A percentile compares a stretch with the other conserved stretches of the same genome.
Evolutionary conservation across 2,888 invertebrate genomes (phyloP).

Genomic region (Drosophila borborema): DNA sequence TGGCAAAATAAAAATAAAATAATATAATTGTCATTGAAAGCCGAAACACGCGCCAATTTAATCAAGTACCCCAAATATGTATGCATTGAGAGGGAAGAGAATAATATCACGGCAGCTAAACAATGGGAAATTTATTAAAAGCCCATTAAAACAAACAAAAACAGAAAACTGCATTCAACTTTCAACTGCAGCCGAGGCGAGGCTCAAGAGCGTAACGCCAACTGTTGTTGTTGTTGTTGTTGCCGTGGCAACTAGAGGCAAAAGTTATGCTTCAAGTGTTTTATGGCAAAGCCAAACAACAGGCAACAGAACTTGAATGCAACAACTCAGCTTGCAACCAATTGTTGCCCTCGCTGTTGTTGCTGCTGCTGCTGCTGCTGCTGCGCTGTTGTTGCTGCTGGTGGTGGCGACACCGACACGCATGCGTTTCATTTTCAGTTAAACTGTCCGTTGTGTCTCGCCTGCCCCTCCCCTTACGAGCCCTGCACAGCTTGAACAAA

Average conservation of each 20-base stretch:
- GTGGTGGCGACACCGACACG: constrained; percentile 72
- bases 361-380: not conserved
- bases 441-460: constrained; percentile 46
- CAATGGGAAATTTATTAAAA: constrained; percentile 63
- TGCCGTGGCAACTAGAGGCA: constrained; percentile 53
- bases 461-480: not conserved
- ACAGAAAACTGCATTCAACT: constrained; percentile 57
- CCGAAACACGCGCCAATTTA: constrained; percentile 61
- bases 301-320: constrained; percentile 46
- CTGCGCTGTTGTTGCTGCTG: not conserved
- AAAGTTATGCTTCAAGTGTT: constrained; percentile 75
- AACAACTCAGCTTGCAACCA: constrained; percentile 54
- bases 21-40: constrained; percentile 33
- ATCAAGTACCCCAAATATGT: constrained; percentile 40
- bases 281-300: constrained; percentile 57
- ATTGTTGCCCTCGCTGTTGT: constrained; percentile 64
- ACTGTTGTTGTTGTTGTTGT: constrained; percentile 44
- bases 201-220: constrained; percentile 62
- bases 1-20: constrained; percentile 17
- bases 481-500: constrained; percentile 26
- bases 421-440: constrained; percentile 65
- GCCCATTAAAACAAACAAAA: constrained; percentile 8
- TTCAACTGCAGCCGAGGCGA: constrained; percentile 52
- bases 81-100: constrained; percentile 3
- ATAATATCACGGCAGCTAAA: constrained; percentile 39